Percentiles rank a stretch among this genome's conserved stretches.
These are phyloP conservation scores for Cecidostiba fungosa DNA, from an alignment of 2,888 invertebrate species.

Conservation along the genomic window DNA sequence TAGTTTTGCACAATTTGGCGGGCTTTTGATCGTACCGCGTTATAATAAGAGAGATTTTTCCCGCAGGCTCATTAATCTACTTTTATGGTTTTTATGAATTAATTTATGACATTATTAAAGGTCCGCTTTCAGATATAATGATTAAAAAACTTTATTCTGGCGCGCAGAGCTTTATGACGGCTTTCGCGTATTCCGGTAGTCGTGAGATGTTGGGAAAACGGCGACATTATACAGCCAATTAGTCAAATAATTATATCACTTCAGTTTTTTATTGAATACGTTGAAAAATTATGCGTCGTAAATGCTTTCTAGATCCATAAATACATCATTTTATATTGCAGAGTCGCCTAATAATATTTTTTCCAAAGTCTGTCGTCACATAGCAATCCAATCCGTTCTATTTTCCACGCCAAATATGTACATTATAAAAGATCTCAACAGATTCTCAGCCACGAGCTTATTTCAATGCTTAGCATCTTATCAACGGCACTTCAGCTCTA, in stretches of 20 bases:
- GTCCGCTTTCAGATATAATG: neutral
- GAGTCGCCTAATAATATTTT: no score
- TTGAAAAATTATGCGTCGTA: neutral
- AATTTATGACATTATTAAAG: conserved; percentile 49
- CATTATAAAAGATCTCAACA: neutral
- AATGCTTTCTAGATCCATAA: neutral
- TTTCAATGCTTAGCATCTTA: conserved; percentile 44
- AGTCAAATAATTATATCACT: neutral
- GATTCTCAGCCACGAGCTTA: no score
- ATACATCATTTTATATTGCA: neutral
- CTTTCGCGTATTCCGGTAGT: neutral
- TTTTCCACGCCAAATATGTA: neutral
- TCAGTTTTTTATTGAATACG: neutral
- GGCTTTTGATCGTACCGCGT: conserved; percentile 42
- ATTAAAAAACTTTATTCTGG: conserved; percentile 47
- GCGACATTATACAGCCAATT: conserved; percentile 9
- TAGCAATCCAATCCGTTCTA: neutral
- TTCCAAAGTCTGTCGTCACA: no score
- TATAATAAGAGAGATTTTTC: neutral
- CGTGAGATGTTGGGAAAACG: neutral
- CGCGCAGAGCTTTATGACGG: conserved; percentile 5
- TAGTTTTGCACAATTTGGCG: conserved; percentile 1
- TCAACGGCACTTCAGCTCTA: conserved; percentile 55
- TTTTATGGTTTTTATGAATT: conserved; percentile 42
- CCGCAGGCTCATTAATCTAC: conserved; percentile 34